A percentile compares a stretch with the other conserved stretches of the same genome.
Conservation (phyloP, 2,797 vertebrate genomes). For the Acrossocheilus wenchowensis region DNA sequence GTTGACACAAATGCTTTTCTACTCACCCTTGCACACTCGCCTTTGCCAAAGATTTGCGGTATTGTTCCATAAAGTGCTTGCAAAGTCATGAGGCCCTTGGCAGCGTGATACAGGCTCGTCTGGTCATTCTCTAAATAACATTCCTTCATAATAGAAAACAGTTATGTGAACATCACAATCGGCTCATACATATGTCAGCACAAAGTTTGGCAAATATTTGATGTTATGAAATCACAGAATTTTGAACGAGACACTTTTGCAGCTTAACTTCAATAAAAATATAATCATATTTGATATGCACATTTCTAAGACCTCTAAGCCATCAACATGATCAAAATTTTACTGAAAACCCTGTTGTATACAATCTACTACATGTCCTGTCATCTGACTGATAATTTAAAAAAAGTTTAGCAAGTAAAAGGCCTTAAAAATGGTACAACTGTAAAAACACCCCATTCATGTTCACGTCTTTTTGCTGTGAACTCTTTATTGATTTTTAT, state of each 20-base stretch:
- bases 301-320: too few species aligned
- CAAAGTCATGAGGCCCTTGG: constrained; percentile 96
- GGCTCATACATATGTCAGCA: background rate
- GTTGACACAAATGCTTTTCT: background rate
- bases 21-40: constrained; percentile 93
- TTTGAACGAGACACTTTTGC: background rate
- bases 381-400: too few species aligned
- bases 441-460: too few species aligned
- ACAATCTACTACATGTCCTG: too few species aligned
- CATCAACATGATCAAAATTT: too few species aligned
- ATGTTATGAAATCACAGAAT: background rate
- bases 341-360: too few species aligned
- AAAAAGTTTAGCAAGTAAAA: too few species aligned
- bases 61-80: constrained; percentile 97
- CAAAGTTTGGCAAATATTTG: background rate
- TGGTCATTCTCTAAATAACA: constrained; percentile 97
- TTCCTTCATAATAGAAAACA: constrained; percentile 77
- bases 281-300: too few species aligned
- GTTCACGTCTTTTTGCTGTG: too few species aligned
- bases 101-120: constrained; percentile 95
- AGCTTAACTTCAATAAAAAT: background rate
- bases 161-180: background rate
- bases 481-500: too few species aligned
- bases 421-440: too few species aligned
- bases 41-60: constrained; percentile 97